Percentiles rank a stretch among this genome's conserved stretches.
phyloP scores from a whole-genome alignment of 2,113 vertebrate genomes.

The Cranoglanis bouderius region DNA sequence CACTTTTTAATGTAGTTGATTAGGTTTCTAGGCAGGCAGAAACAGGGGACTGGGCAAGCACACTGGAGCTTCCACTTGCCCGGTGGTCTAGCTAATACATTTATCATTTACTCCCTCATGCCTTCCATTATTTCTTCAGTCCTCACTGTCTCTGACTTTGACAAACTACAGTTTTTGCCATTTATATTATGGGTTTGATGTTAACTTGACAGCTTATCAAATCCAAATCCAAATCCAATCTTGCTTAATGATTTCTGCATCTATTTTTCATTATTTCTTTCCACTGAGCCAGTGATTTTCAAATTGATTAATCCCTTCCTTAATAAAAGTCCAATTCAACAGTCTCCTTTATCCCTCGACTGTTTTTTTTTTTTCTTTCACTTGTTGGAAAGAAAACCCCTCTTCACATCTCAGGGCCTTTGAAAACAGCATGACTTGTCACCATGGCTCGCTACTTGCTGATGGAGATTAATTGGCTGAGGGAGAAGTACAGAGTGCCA shows the following conservation, averaged over 20 bases:
- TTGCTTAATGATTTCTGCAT: neutral
- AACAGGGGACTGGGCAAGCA: neutral
- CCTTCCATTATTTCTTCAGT: neutral
- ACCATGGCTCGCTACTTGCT: slow-evolving; percentile 13
- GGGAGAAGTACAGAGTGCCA: slow-evolving; percentile 29
- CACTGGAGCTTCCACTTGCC: neutral
- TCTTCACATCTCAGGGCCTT: slow-evolving; percentile 20
- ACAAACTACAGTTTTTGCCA: neutral
- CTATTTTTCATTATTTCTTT: neutral
- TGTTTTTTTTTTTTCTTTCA: neutral
- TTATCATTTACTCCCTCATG: neutral
- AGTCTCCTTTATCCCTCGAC: neutral
- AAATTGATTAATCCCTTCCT: neutral
- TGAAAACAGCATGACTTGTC: slow-evolving; percentile 25
- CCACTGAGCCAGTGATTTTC: neutral
- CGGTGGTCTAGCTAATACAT: neutral
- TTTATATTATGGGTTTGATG: neutral
- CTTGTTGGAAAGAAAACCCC: neutral
- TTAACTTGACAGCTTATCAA: neutral
- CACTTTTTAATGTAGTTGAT: neutral
- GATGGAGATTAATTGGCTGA: slow-evolving; percentile 52
- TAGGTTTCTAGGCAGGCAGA: neutral
- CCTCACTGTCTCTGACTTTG: neutral
- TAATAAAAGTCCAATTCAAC: neutral
- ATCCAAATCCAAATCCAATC: no score